phyloP scores from a whole-genome alignment of 2,113 vertebrate species.

The Astur gentilis region DNA sequence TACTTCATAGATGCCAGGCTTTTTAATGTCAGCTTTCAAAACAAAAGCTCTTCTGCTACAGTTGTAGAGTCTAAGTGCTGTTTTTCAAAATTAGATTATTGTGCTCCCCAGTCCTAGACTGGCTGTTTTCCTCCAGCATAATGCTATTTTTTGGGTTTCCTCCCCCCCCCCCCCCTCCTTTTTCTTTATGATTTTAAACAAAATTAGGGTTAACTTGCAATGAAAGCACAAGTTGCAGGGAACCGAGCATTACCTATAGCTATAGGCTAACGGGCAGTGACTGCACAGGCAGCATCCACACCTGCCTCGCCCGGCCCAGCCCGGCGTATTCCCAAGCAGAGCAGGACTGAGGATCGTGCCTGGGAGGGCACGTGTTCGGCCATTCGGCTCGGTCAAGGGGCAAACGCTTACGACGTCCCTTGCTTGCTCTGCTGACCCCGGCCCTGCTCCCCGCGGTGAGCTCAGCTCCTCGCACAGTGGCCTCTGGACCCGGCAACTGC shows the following conservation, averaged over 20 bases:
- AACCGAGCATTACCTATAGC: not conserved
- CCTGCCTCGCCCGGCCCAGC: not conserved
- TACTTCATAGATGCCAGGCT: not conserved
- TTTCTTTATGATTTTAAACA: not conserved
- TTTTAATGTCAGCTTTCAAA: not conserved
- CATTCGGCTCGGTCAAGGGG: not conserved
- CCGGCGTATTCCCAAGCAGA: not conserved
- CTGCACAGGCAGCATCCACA: accelerated
- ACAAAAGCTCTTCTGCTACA: not conserved
- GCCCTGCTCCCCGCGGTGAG: accelerated
- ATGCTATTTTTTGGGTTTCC: not conserved
- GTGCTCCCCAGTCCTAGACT: not conserved
- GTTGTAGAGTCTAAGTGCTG: not conserved
- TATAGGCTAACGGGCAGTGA: accelerated
- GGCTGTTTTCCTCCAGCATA: not conserved
- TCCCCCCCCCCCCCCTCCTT: not conserved
- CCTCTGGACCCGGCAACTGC: not conserved
- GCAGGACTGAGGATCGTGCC: not conserved
- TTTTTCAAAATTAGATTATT: not conserved
- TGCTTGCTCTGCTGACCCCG: not conserved
- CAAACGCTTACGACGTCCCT: not conserved
- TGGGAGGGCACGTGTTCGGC: accelerated
- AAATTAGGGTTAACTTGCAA: not conserved
- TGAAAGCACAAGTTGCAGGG: not conserved
- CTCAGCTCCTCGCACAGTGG: accelerated